Base-by-base conservation (phyloP, 1,140 invertebrate genomes). In the Drosophila grimshawi region DNA sequence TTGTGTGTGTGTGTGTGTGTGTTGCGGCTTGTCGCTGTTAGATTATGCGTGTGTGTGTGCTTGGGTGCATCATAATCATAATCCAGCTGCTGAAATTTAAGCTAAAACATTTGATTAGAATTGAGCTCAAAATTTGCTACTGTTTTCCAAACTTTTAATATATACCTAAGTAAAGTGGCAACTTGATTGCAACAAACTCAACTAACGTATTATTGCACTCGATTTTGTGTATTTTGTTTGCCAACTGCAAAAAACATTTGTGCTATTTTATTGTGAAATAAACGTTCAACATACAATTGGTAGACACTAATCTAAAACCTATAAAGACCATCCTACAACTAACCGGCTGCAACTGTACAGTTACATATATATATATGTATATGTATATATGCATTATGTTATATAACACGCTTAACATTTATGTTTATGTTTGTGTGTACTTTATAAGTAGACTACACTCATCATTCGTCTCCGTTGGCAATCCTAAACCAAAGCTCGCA, bases 151-250 rank as follows among this genome's bases (percentile, higher is more conserved):
- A 30, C 8, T 7, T 32, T 6, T 46, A 33, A 33, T 52, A 49
- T 32, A 33, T 19, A 51, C 27, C 19, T 68, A 10, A 8, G 45
- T 43, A 35, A 59, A 52, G 29, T 6, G 52, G 8, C 19, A 55
- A 41, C 39, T 49, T 59, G 46, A 51, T 43, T 11, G 19, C 11
- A 6, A 29, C 37, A 37, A 62, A 27, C 51, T 70, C 59, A 43
- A 56, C 56, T 43, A 71, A 71, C 45, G 39, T 51, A 59, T 39
- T 71, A 57, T 71, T 71, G 53, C 61, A 70, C 61, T 55, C n/a
- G 33, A 32, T 63, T 37, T 32, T 4, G 39, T 43, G 10, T 43
- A 6, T 48, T 49, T 27, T 55, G 32, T 55, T 11, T 56, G 68
- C 45, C 53, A 71, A 56, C 53, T 37, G 61, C 52, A 37, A 71